Evolutionary conservation across 2,113 vertebrate genomes (phyloP).

Genomic region (Emydura subglobosa): DNA sequence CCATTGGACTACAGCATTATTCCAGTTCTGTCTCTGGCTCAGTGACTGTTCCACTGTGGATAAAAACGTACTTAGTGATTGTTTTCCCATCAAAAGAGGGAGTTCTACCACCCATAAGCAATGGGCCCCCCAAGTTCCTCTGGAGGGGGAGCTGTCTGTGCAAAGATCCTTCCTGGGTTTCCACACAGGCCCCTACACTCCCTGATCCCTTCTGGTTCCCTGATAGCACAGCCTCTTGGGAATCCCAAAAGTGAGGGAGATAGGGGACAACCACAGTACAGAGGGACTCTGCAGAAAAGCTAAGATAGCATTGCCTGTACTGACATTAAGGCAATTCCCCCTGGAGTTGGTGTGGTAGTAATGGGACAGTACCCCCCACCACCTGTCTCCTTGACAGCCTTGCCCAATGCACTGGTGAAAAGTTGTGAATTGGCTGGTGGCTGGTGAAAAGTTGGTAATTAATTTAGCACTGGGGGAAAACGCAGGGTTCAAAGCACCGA

Average conservation of each 20-base stretch:
- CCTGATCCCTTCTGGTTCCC: background rate
- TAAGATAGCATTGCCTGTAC: background rate
- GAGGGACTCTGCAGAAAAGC: background rate
- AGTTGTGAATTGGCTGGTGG: no score
- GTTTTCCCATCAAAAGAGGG: background rate
- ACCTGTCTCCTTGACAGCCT: background rate
- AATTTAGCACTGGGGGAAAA: background rate
- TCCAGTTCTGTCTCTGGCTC: background rate
- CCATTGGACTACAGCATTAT: background rate
- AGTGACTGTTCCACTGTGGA: background rate
- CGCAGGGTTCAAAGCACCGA: background rate
- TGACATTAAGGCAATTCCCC: background rate
- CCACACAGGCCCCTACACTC: background rate
- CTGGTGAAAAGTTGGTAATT: background rate
- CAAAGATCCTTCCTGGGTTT: background rate
- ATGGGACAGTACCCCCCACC: background rate
- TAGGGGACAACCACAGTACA: background rate
- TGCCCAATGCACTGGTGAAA: background rate
- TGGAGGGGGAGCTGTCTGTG: background rate
- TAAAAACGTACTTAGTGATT: background rate
- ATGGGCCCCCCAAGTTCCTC: background rate
- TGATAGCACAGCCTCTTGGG: background rate
- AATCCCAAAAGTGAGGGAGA: background rate
- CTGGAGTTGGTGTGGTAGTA: background rate
- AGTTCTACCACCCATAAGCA: background rate